Evolutionary conservation across 1,140 invertebrate genomes (phyloP), one percentile per base, ranked within the genome.

Genomic region (Rhagoletis zephyria): DNA sequence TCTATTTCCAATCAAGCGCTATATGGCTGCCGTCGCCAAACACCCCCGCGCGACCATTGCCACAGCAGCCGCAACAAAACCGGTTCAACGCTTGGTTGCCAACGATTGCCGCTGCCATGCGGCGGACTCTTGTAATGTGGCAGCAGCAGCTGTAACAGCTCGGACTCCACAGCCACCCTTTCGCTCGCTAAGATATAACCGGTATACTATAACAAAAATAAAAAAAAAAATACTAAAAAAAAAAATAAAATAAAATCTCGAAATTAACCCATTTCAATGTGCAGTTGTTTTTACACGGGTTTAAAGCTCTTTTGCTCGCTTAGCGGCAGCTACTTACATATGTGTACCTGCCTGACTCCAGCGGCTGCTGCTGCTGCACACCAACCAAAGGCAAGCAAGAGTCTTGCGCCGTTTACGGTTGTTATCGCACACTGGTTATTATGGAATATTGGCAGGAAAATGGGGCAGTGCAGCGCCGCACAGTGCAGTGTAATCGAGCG

Each of bases 191-290:
- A 59, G 16, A 74, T 51, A 48, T 74, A 74, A 48, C 45, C 48
- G 70, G 70, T 74, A 5, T 74, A 48, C 12, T 67, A 30, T 81
- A 81, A 77, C 45, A 16, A 64, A 10, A 5, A 14, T 5, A 56
- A 19, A 64, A 16, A 64, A 16, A 64, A 0, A 77, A 77, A 30
- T 30, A 30, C 30, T 30, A 30, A 30, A 64, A n/a, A 0, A 77
- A 77, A 30, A 48, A 77, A 77, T 59, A 81, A 48, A n/a, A 81
- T 14, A 51, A 81, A 56, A 81, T 19, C 16, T 48, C 45, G 48
- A 81, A 81, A 81, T 81, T 81, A 81, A 81, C 74, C 74, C 74
- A 81, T 81, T 81, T 81, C 74, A 81, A 81, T 81, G 74, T 81
- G 74, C 48, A 56, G 74, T 81, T 81, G 74, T 81, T 81, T 81